Percentiles rank a stretch among this genome's conserved stretches.
Evolutionary conservation across 1,140 invertebrate genomes (phyloP).

Genomic region (Heterodera schachtii): DNA sequence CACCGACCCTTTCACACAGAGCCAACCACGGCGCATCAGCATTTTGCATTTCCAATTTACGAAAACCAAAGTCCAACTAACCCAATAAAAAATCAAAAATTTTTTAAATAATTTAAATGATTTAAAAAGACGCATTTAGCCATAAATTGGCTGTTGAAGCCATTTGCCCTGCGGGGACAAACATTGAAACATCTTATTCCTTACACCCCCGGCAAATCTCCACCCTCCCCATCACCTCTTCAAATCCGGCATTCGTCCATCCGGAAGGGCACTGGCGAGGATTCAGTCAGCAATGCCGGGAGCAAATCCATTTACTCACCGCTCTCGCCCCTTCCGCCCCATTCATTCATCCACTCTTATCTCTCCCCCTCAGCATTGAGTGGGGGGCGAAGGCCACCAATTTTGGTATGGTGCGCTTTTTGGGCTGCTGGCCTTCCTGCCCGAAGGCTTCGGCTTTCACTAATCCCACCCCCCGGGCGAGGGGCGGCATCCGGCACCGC

Average conservation of each 20-base stretch:
- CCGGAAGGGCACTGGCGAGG: not conserved
- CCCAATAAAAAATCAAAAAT: too few species aligned
- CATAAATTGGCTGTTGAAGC: too few species aligned
- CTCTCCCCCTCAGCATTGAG: not conserved
- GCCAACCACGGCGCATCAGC: too few species aligned
- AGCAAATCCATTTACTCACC: slow-evolving; percentile 2
- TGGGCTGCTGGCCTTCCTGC: too few species aligned
- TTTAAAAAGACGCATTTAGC: too few species aligned
- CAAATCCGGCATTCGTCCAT: slow-evolving; percentile 4
- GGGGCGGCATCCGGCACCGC: not conserved
- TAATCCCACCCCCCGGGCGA: not conserved
- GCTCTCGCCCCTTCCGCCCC: not conserved
- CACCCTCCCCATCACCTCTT: not conserved
- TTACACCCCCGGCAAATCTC: not conserved
- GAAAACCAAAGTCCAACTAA: too few species aligned
- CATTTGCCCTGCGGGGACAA: not conserved
- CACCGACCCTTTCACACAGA: too few species aligned
- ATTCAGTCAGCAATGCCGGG: not conserved
- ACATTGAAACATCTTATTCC: not conserved
- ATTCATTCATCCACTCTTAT: not conserved
- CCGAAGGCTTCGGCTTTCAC: not conserved
- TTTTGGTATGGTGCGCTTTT: not conserved
- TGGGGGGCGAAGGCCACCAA: not conserved
- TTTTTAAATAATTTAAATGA: too few species aligned
- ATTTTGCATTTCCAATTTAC: too few species aligned